phyloP scores from a whole-genome alignment of 1,140 invertebrate species.

The Calosoma granatense region DNA sequence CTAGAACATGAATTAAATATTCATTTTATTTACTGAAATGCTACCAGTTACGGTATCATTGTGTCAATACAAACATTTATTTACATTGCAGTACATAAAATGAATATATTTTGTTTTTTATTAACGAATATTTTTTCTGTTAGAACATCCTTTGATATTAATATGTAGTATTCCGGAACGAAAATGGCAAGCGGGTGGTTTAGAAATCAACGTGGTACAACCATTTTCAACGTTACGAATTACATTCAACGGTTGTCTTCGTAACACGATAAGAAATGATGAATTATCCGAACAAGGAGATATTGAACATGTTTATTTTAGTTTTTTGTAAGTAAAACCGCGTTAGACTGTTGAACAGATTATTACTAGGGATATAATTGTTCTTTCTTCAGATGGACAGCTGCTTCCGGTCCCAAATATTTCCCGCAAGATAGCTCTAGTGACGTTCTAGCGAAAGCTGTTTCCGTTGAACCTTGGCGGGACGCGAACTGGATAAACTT shows the following conservation, averaged over 20 bases:
- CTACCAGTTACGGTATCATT: too few species aligned
- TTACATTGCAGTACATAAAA: too few species aligned
- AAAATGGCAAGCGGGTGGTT: constrained; percentile 23
- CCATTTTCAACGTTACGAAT: constrained; percentile 23
- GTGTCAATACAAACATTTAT: too few species aligned
- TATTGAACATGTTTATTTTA: constrained; percentile 26
- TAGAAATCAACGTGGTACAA: constrained; percentile 24
- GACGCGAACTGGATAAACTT: constrained; percentile 26
- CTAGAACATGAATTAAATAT: too few species aligned
- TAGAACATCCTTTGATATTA: constrained; percentile 16
- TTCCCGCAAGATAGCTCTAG: constrained; percentile 22
- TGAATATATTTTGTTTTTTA: too few species aligned
- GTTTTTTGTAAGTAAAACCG: constrained; percentile 30
- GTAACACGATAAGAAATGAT: constrained; percentile 14
- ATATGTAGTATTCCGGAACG: constrained; percentile 17
- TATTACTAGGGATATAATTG: too few species aligned
- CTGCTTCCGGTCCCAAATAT: constrained; percentile 19
- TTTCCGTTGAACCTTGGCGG: constrained; percentile 24
- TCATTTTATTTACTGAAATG: too few species aligned
- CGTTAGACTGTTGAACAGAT: not conserved
- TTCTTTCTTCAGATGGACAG: constrained; percentile 29
- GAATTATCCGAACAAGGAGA: constrained; percentile 3
- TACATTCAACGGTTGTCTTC: constrained; percentile 26
- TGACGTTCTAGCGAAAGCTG: constrained; percentile 20
- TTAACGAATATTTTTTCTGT: constrained; percentile 11